Percentiles rank a stretch among this genome's conserved stretches.
Evolutionary conservation across 2,113 vertebrate species (phyloP).

Genomic region (Atractosteus spatula): DNA sequence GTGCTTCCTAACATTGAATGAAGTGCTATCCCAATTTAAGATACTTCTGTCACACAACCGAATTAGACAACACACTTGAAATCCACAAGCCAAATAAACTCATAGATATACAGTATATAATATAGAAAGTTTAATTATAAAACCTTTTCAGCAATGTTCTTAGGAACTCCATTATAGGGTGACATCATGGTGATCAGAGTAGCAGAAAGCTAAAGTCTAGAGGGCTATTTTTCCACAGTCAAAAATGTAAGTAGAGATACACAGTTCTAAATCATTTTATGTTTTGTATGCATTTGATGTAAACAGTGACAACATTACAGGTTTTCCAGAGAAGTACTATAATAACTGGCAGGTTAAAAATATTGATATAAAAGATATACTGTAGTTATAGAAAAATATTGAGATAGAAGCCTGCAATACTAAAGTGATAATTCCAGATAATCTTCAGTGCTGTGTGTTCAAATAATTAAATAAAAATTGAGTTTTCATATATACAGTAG

Average conservation of each 20-base stretch:
- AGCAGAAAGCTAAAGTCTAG: constrained; percentile 14
- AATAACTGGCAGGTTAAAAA: no score
- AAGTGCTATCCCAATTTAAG: no score
- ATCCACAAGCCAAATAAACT: background rate
- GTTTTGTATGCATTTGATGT: constrained; percentile 58
- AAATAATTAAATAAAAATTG: constrained; percentile 44
- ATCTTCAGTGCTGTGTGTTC: constrained; percentile 64
- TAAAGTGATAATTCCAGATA: constrained; percentile 71
- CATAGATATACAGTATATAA: constrained; percentile 7
- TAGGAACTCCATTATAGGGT: constrained; percentile 2
- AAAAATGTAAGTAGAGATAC: constrained; percentile 38
- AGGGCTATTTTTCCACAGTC: constrained; percentile 33
- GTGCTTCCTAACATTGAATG: background rate
- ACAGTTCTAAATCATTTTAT: constrained; percentile 38
- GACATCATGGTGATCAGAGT: constrained; percentile 27
- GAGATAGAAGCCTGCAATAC: constrained; percentile 49
- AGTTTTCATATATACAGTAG: constrained; percentile 38
- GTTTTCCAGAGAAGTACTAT: no score
- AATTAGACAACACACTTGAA: background rate
- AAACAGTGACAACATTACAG: constrained; percentile 71
- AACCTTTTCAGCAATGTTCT: constrained; percentile 1
- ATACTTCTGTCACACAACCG: background rate
- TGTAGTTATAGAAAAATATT: constrained; percentile 23
- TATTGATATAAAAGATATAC: no score
- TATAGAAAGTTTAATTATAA: background rate